Conservation (phyloP, 2,888 invertebrate species). For the Lasioglossum morio region DNA sequence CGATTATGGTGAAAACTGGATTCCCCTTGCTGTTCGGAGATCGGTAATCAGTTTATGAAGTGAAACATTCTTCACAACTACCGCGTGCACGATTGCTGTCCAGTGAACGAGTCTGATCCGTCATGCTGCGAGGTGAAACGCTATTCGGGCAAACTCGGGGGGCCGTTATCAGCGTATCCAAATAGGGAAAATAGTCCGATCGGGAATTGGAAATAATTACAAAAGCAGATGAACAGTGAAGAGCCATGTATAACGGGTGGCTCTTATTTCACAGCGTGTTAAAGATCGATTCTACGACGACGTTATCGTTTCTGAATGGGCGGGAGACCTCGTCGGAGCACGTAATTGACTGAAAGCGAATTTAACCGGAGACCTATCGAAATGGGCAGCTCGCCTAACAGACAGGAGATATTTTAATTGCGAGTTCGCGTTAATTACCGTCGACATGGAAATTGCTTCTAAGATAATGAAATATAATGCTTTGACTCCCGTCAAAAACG, state of each 20-base stretch:
- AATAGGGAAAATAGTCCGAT: not conserved
- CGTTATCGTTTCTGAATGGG: not conserved
- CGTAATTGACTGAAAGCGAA: not conserved
- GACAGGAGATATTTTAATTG: not conserved
- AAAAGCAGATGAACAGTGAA: not conserved
- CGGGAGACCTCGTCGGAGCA: not conserved
- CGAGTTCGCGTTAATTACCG: not conserved
- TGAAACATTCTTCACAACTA: no score
- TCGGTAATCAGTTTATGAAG: not conserved
- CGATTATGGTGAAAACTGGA: not conserved
- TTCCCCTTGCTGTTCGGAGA: not conserved
- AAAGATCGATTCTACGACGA: not conserved
- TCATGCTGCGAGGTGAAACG: no score
- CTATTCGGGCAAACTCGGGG: no score
- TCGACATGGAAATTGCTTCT: not conserved
- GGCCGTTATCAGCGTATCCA: not conserved
- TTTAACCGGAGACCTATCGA: not conserved
- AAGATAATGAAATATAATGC: not conserved
- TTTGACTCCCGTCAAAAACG: not conserved
- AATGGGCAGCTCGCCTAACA: not conserved
- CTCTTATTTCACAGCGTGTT: not conserved
- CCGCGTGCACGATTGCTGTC: no score
- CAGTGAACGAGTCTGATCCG: no score
- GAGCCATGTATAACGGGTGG: not conserved
- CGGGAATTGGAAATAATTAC: not conserved